Evolutionary conservation across 2,797 vertebrate genomes (phyloP), one percentile per base, ranked within the genome.

Genomic region (Epinephelus coioides): DNA sequence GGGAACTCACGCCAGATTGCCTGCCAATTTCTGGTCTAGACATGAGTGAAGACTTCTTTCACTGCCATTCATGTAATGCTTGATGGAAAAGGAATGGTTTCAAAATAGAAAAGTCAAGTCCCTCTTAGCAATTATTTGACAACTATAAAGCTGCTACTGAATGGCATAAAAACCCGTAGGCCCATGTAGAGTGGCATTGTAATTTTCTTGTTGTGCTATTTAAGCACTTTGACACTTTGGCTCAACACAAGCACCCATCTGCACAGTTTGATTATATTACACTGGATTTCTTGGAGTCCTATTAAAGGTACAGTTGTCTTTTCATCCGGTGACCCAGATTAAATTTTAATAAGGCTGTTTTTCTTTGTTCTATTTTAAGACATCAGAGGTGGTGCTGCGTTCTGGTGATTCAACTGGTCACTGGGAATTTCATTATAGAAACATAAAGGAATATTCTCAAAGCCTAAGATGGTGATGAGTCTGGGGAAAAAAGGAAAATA

Each of bases 1-100:
- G 69, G 59, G 80, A 81, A 59, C 81, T 79, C 25, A 13, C 55
- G 21, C 6, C 76, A 88, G 89, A 92, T 91, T 92, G 85, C 88
- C 81, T 90, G 89, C 76, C 90, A 90, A 88, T 91, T 88, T 87
- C 68, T 78, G 60, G 76, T 89, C 81, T 64, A 82, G 86, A 87
- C 86, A 49, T 73, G 46, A 84, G 56, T 25, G 21, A 13, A 63
- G 69, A 65, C 19, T 76, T 79, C 49, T 86, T 89, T 89, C 50
- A 73, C 59, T 40, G 76, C 68, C 67, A 72, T 85, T 92, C 83
- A 83, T 81, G 85, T 74, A 50, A 74, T 49, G 70, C 75, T 90
- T 91, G 83, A 93, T 30, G 46, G 44, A 81, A 88, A 81, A 76
- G 57, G 27, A 86, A 88, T 76, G 71, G 78, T 82, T 93, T 88